phyloP scores from a whole-genome alignment of 2,888 invertebrate species.

The Helobdella robusta region DNA sequence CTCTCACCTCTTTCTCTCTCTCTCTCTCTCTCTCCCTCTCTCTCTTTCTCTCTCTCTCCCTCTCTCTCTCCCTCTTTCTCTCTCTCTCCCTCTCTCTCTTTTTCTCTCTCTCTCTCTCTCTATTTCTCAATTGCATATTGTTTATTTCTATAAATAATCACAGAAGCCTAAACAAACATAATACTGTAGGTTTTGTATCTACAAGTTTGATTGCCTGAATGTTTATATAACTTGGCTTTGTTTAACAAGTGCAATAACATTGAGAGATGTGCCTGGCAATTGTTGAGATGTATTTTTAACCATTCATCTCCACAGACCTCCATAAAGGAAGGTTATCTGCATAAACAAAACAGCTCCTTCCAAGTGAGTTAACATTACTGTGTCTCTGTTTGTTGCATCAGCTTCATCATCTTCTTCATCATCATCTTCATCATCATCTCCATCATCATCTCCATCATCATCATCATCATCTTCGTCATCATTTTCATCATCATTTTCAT shows the following conservation, averaged over 20 bases:
- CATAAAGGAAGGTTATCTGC: slow-evolving; percentile 70
- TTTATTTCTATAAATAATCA: no score
- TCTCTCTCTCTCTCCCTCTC: slow-evolving; percentile 17
- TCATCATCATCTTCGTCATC: not conserved
- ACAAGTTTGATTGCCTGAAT: no score
- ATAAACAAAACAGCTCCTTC: slow-evolving; percentile 64
- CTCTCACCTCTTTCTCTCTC: not conserved
- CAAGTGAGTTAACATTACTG: slow-evolving; percentile 40
- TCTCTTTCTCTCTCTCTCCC: slow-evolving; percentile 25
- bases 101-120: not conserved
- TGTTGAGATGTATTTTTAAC: no score
- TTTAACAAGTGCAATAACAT: no score
- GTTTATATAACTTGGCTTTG: no score
- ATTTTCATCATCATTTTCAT: not conserved
- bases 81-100: slow-evolving; percentile 28
- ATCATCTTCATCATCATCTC: not conserved
- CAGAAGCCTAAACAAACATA: no score
- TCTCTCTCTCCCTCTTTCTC: slow-evolving; percentile 27
- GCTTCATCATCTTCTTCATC: not conserved
- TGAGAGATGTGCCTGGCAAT: no score
- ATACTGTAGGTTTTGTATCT: no score
- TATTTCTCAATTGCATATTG: no score
- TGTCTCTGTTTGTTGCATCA: not conserved
- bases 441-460: not conserved
- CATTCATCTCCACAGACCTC: no score